A percentile compares a stretch with the other conserved stretches of the same genome.
These are phyloP conservation scores for Drosophila sp. DNA, from an alignment of 1,140 invertebrate species.

Conservation along the genomic window DNA sequence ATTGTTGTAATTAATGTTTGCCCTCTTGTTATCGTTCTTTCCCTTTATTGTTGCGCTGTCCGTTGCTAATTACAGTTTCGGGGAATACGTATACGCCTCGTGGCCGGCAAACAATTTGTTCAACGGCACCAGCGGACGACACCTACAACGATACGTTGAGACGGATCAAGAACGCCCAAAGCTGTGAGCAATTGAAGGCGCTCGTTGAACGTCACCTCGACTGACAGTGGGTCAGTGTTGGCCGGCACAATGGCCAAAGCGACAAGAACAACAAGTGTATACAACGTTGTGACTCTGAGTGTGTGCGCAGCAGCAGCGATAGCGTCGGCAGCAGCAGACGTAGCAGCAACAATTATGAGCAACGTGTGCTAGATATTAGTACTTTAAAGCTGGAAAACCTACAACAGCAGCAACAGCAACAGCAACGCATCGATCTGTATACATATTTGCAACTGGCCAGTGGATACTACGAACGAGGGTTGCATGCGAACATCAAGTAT, in stretches of 20 bases:
- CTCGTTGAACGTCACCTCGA: slow-evolving; percentile 62
- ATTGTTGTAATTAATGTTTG: slow-evolving; percentile 73
- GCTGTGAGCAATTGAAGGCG: slow-evolving; percentile 63
- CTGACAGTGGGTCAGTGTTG: slow-evolving; percentile 16
- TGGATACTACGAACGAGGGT: slow-evolving; percentile 75
- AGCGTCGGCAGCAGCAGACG: slow-evolving; percentile 22
- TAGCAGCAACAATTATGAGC: slow-evolving; percentile 49
- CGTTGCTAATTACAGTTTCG: slow-evolving; percentile 76
- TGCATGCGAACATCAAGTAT: slow-evolving; percentile 72
- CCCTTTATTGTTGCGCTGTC: background rate
- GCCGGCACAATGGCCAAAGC: slow-evolving; percentile 6
- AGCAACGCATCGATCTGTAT: slow-evolving; percentile 54
- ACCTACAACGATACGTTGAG: slow-evolving; percentile 74
- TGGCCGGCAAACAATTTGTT: slow-evolving; percentile 67
- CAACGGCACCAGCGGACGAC: slow-evolving; percentile 49
- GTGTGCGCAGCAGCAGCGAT: slow-evolving; percentile 6
- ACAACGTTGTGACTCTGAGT: slow-evolving; percentile 27
- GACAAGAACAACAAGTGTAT: slow-evolving; percentile 5
- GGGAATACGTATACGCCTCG: slow-evolving; percentile 66
- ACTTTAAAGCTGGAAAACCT: slow-evolving; percentile 51
- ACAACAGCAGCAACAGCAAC: slow-evolving; percentile 34
- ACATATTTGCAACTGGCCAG: slow-evolving; percentile 73
- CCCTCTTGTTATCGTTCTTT: slow-evolving; percentile 31
- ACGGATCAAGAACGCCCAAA: slow-evolving; percentile 61
- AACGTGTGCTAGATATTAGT: slow-evolving; percentile 68